A percentile compares a stretch with the other conserved stretches of the same genome.
These are phyloP conservation scores for Cyrtodaria siliqua DNA, from an alignment of 2,888 invertebrate species.

Conservation along the genomic window DNA sequence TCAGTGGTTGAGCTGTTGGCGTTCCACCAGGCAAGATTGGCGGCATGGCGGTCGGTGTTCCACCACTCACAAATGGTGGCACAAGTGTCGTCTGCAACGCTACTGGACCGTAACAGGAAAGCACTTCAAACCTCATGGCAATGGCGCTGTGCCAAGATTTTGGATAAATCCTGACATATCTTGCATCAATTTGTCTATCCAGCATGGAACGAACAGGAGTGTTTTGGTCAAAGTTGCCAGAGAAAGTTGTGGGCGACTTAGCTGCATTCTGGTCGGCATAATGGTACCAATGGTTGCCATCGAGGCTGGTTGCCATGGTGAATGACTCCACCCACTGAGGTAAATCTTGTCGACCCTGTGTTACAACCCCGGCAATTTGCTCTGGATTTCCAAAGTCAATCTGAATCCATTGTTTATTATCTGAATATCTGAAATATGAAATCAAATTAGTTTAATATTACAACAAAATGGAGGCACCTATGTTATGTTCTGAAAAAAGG, in stretches of 20 bases:
- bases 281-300: slow-evolving; percentile 68
- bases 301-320: slow-evolving; percentile 68
- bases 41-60: slow-evolving; percentile 48
- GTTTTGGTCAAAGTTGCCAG: slow-evolving; percentile 67
- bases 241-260: slow-evolving; percentile 62
- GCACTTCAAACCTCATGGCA: slow-evolving; percentile 75
- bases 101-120: slow-evolving; percentile 66
- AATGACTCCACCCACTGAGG: slow-evolving; percentile 72
- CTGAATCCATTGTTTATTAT: slow-evolving; percentile 70
- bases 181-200: slow-evolving; percentile 71
- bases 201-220: slow-evolving; percentile 65
- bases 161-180: slow-evolving; percentile 73
- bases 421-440: slow-evolving; percentile 63
- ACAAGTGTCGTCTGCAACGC: slow-evolving; percentile 20
- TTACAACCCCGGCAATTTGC: slow-evolving; percentile 67
- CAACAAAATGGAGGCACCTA: no score
- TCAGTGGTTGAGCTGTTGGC: slow-evolving; percentile 6
- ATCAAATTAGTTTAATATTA: no score
- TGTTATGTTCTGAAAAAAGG: no score
- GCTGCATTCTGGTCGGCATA: slow-evolving; percentile 56
- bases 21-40: slow-evolving; percentile 15
- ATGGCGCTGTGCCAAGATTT: slow-evolving; percentile 71
- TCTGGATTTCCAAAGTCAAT: slow-evolving; percentile 68
- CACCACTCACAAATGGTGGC: slow-evolving; percentile 12
- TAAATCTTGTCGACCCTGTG: slow-evolving; percentile 68